These are phyloP conservation scores for Drosophila kambysellisi DNA, from an alignment of 2,888 invertebrate genomes.

Conservation along the genomic window DNA sequence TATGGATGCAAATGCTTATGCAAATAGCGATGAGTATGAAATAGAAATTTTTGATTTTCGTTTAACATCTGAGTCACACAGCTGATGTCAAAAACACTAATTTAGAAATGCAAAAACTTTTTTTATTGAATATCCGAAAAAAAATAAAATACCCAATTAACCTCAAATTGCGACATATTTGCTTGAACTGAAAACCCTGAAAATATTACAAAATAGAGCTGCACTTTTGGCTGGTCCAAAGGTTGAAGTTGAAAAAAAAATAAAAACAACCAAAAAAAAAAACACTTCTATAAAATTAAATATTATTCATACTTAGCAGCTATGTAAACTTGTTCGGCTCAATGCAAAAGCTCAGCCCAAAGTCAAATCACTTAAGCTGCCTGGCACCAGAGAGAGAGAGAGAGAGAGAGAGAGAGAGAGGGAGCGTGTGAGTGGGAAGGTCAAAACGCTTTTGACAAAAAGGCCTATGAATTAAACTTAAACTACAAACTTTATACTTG, in stretches of 20 bases:
- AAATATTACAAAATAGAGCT: conserved; percentile 34
- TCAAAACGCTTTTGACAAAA: conserved; percentile 65
- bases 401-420: background rate
- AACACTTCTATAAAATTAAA: conserved; percentile 16
- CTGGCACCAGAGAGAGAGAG: conserved; percentile 21
- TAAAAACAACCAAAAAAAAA: conserved; percentile 7
- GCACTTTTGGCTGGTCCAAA: conserved; percentile 72
- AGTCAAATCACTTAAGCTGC: conserved; percentile 68
- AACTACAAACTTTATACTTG: conserved; percentile 72
- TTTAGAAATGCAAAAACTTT: conserved; percentile 26
- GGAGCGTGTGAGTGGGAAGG: conserved; percentile 42
- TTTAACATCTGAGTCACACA: conserved; percentile 46
- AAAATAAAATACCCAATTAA: conserved; percentile 29
- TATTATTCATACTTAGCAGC: conserved; percentile 17
- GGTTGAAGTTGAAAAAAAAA: conserved; percentile 19
- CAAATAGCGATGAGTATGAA: conserved; percentile 20
- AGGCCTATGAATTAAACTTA: conserved; percentile 67
- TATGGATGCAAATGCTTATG: conserved; percentile 22
- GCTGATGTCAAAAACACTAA: conserved; percentile 42
- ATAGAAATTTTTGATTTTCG: conserved; percentile 48
- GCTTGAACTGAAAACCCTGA: conserved; percentile 47
- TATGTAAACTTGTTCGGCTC: conserved; percentile 28
- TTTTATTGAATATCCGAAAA: conserved; percentile 15
- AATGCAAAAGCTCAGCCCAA: conserved; percentile 53
- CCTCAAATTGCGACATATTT: conserved; percentile 39